Percentiles rank a stretch among this genome's conserved stretches.
phyloP scores from a whole-genome alignment of 2,888 invertebrate genomes.

The Trissolcus brochymenae region DNA sequence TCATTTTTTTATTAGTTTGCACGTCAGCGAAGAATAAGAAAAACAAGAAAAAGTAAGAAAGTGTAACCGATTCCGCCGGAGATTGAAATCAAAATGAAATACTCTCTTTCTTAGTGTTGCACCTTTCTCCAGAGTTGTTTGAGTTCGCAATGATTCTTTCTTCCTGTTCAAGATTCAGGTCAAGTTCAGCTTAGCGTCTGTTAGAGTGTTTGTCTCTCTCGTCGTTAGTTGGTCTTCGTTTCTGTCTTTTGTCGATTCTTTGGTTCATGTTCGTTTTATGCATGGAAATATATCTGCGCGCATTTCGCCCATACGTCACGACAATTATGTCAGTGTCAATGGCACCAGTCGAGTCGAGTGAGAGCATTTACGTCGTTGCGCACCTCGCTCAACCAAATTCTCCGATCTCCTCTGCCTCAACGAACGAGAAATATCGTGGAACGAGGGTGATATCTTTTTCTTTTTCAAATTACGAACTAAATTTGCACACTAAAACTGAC shows the following conservation, averaged over 20 bases:
- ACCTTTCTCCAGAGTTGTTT: constrained; percentile 62
- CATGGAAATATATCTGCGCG: constrained; percentile 61
- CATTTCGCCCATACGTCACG: constrained; percentile 65
- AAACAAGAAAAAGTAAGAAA: constrained; percentile 59
- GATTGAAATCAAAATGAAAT: constrained; percentile 70
- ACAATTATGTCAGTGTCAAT: constrained; percentile 74
- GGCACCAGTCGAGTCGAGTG: constrained; percentile 64
- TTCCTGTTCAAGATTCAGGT: constrained; percentile 57
- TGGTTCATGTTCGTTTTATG: constrained; percentile 60
- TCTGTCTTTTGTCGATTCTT: constrained; percentile 53
- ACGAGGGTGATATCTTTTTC: constrained; percentile 36
- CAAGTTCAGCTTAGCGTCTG: constrained; percentile 57
- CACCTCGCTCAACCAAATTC: constrained; percentile 72
- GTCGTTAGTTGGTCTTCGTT: constrained; percentile 49
- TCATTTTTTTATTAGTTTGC: not conserved
- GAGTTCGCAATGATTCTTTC: constrained; percentile 60
- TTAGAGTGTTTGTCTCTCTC: constrained; percentile 43
- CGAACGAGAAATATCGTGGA: constrained; percentile 51
- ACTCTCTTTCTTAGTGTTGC: constrained; percentile 62
- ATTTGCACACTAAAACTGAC: not conserved
- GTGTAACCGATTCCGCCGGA: constrained; percentile 63
- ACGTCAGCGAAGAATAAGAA: constrained; percentile 7
- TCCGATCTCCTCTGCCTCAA: constrained; percentile 54
- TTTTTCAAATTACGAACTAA: constrained; percentile 53
- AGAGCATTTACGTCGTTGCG: constrained; percentile 61